A percentile compares a stretch with the other conserved stretches of the same genome.
These are phyloP conservation scores for Pollenia amentaria DNA, from an alignment of 2,888 invertebrate genomes.

Conservation along the genomic window DNA sequence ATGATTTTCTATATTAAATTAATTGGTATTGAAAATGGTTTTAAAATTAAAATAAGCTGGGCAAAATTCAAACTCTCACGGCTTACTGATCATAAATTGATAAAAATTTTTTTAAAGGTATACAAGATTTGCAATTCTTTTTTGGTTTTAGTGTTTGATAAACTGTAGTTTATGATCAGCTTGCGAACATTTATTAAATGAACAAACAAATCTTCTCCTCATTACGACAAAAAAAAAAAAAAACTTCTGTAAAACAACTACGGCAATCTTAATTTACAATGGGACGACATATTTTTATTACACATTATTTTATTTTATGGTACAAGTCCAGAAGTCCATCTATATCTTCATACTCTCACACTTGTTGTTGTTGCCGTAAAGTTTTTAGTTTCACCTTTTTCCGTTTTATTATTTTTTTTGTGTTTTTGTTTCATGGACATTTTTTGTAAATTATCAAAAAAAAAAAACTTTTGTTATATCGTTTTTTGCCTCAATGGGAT, in stretches of 20 bases:
- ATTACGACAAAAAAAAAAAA: slow-evolving; percentile 9
- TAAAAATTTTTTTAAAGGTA: background rate
- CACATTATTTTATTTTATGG: background rate
- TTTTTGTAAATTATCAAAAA: slow-evolving; percentile 65
- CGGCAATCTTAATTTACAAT: slow-evolving; percentile 28
- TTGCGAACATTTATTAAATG: slow-evolving; percentile 52
- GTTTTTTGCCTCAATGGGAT: slow-evolving; percentile 42
- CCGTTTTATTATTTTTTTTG: slow-evolving; percentile 24
- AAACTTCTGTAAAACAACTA: background rate
- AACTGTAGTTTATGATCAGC: slow-evolving; percentile 61
- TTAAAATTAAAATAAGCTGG: too few relatives aligned
- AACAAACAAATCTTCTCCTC: slow-evolving; percentile 33
- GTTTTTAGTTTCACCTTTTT: slow-evolving; percentile 37
- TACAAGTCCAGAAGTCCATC: background rate
- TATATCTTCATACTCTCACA: slow-evolving; percentile 28
- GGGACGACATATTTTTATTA: slow-evolving; percentile 23
- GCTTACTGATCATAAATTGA: slow-evolving; percentile 45
- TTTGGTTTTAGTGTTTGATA: slow-evolving; percentile 8
- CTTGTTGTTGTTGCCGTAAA: slow-evolving; percentile 26
- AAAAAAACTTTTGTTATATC: slow-evolving; percentile 60
- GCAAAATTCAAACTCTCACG: slow-evolving; percentile 44
- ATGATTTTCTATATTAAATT: too few relatives aligned
- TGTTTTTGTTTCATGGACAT: slow-evolving; percentile 31
- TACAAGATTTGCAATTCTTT: slow-evolving; percentile 12
- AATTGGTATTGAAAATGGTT: too few relatives aligned